phyloP scores from a whole-genome alignment of 2,888 invertebrate species.

The Cephonodes hylas region DNA sequence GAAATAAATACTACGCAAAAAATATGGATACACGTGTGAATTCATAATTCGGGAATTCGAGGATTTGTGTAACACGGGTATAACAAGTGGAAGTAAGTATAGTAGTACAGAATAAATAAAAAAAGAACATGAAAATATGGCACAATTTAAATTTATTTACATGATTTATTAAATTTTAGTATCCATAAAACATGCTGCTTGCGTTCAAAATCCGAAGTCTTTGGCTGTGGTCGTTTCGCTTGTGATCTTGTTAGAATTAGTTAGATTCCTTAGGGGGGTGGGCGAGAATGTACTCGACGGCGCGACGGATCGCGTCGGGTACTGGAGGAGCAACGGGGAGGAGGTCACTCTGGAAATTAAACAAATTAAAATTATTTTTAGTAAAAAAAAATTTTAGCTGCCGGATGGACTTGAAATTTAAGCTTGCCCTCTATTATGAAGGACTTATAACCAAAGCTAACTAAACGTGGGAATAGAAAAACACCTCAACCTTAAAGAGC shows the following conservation, averaged over 20 bases:
- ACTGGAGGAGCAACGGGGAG: conserved; percentile 50
- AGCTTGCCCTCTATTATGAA: too few species aligned
- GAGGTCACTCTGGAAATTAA: conserved; percentile 37
- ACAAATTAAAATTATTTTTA: not conserved
- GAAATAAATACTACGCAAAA: too few species aligned
- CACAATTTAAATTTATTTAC: conserved; percentile 19
- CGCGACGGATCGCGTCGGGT: conserved; percentile 50
- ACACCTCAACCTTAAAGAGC: too few species aligned
- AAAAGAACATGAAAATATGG: conserved; percentile 6
- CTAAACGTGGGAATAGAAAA: too few species aligned
- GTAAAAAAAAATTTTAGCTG: too few species aligned
- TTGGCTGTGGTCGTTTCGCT: conserved; percentile 11
- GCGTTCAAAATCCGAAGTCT: conserved; percentile 8
- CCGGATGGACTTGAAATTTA: too few species aligned
- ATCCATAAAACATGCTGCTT: not conserved
- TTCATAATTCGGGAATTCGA: too few species aligned
- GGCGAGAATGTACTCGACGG: conserved; percentile 48
- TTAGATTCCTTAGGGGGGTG: conserved; percentile 28
- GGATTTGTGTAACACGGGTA: too few species aligned
- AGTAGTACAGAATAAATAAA: not conserved
- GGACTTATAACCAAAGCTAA: too few species aligned
- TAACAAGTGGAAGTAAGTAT: too few species aligned
- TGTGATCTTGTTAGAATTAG: not conserved
- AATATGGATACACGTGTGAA: too few species aligned
- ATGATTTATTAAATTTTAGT: conserved; percentile 4